Evolutionary conservation across 92 coral and sea anemone genomes (phyloP).

Genomic region (Zoanthus solanderi): DNA sequence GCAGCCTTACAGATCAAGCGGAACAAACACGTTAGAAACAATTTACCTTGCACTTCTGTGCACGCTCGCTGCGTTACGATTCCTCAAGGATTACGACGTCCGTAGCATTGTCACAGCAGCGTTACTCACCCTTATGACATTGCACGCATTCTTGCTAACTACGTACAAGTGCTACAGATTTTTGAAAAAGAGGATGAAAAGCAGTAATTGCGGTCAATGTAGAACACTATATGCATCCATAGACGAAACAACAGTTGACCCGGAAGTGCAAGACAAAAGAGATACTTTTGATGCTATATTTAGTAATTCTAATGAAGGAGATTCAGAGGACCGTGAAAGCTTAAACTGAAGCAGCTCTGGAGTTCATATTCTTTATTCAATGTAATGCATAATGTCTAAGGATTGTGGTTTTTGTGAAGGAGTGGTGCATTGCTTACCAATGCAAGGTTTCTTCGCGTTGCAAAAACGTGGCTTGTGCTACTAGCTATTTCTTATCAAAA

Average conservation of each 20-base stretch:
- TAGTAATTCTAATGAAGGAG: conserved; percentile 34
- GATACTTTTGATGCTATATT: conserved; percentile 66
- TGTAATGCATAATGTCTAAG: too few relatives aligned
- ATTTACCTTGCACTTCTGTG: conserved; percentile 80
- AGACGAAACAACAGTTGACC: conserved; percentile 44
- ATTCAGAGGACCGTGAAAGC: background rate
- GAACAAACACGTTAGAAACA: conserved; percentile 85
- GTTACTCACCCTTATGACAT: conserved; percentile 58
- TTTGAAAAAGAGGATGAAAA: conserved; percentile 49
- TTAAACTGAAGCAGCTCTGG: background rate
- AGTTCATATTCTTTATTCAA: too few relatives aligned
- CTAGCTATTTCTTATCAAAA: too few relatives aligned
- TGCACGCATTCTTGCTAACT: conserved; percentile 59
- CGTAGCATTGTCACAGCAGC: conserved; percentile 39
- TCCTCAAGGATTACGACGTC: conserved; percentile 54
- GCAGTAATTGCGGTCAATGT: conserved; percentile 27
- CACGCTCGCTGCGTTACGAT: conserved; percentile 70
- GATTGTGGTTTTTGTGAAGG: too few relatives aligned
- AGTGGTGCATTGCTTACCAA: too few relatives aligned
- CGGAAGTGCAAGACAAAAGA: conserved; percentile 56
- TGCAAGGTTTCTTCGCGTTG: too few relatives aligned
- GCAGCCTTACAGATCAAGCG: conserved; percentile 81
- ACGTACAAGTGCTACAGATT: conserved; percentile 59
- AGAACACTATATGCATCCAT: conserved; percentile 62
- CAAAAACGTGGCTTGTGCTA: too few relatives aligned